phyloP scores from a whole-genome alignment of 2,797 vertebrate genomes.

The Columba guinea region DNA sequence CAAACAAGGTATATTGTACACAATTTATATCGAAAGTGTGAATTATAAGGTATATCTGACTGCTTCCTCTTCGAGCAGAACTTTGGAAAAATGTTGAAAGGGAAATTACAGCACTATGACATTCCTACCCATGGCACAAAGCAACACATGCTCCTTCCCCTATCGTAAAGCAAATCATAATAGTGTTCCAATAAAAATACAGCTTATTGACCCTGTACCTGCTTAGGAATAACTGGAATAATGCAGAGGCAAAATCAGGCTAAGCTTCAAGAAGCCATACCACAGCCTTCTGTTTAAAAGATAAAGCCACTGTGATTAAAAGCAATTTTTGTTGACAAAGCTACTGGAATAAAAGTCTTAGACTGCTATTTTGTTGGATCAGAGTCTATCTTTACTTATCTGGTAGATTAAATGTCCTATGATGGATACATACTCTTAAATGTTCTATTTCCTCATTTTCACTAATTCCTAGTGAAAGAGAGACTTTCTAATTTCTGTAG shows the following conservation, averaged over 20 bases:
- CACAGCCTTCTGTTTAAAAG: not conserved
- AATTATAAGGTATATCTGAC: not conserved
- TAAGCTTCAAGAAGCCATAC: not conserved
- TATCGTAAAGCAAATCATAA: not conserved
- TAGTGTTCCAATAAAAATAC: not conserved
- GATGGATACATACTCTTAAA: not conserved
- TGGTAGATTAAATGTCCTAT: not conserved
- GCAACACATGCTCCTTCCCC: not conserved
- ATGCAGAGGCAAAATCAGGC: not conserved
- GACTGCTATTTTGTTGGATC: not conserved
- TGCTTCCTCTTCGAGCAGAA: not conserved
- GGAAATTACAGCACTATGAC: not conserved
- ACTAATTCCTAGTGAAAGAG: not conserved
- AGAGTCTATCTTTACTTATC: not conserved
- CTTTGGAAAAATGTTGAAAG: not conserved
- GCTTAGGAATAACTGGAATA: not conserved
- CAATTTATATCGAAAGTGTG: not conserved
- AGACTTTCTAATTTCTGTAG: not conserved
- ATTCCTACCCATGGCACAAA: not conserved
- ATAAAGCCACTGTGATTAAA: slow-evolving; percentile 2
- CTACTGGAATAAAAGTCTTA: slow-evolving; percentile 46
- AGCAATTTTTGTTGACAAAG: slow-evolving; percentile 6
- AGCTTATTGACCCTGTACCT: not conserved
- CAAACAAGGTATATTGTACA: not conserved
- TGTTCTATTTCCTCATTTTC: not conserved